Evolutionary conservation across 1,140 invertebrate species (phyloP).

Genomic region (Conopomorpha cramerella): DNA sequence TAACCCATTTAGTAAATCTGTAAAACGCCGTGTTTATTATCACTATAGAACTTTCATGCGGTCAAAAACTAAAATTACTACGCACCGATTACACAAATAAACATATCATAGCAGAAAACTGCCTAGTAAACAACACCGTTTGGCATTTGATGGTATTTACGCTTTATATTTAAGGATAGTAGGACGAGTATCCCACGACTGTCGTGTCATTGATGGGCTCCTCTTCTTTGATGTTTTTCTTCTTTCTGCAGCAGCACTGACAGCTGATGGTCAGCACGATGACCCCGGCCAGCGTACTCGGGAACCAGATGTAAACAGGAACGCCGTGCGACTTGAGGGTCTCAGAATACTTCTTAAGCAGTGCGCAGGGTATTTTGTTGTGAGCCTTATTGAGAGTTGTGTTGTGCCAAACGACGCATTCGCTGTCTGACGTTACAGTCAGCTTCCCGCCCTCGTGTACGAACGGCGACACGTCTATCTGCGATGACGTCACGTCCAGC

Average conservation of each 20-base stretch:
- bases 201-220: conserved; percentile 9
- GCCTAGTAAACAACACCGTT: too few species aligned
- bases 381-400: conserved; percentile 19
- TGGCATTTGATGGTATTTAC: too few species aligned
- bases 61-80: too few species aligned
- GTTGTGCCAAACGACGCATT: conserved; percentile 44
- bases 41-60: too few species aligned
- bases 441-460: conserved; percentile 7
- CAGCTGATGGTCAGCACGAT: conserved; percentile 25
- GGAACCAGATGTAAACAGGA: conserved; percentile 42
- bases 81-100: too few species aligned
- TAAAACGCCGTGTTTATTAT: too few species aligned
- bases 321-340: conserved; percentile 38
- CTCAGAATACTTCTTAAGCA: conserved; percentile 36
- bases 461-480: conserved; percentile 28
- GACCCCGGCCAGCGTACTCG: conserved; percentile 20
- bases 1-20: too few species aligned
- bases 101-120: too few species aligned
- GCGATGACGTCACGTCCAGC: conserved; percentile 28
- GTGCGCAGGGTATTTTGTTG: conserved; percentile 26
- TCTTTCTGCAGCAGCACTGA: conserved; percentile 23
- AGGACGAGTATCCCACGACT: background rate
- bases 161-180: background rate
- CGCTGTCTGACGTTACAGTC: conserved; percentile 25
- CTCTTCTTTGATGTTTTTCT: conserved; percentile 21